Base-by-base conservation (phyloP, 2,888 invertebrate species). In the Nemurella pictetii region DNA sequence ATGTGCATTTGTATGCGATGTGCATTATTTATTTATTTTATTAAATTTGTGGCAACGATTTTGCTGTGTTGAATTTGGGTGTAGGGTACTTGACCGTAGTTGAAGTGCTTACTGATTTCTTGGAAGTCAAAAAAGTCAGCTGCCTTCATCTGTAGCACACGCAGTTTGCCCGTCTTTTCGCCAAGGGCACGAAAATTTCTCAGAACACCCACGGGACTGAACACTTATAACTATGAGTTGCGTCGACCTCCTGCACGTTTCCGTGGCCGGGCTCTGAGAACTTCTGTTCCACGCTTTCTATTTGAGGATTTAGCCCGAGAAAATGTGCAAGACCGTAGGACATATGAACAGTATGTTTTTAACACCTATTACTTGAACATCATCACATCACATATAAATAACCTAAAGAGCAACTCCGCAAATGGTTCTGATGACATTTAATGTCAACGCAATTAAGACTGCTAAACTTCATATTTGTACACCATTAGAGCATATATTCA, bases 201-300 rank as follows among this genome's bases (percentile, higher is more conserved):
- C n/a, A 73, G 4, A 25, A 73, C 73, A 4, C 5, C 3, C 3
- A 73, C 73, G 15, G 77, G 77, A 26, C 77, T 77, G 29, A 77
- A 77, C 25, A 77, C 27, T 77, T 77, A 7, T 26, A 5, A 15
- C 28, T 77, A 27, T 77, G 29, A 15, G 26, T 28, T 2, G 77
- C 77, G 29, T 77, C 77, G 5, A 77, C 77, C 29, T 77, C 77
- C 77, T 77, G 77, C 26, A 77, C 77, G 26, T 77, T 77, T 5
- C 77, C 77, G 26, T 77, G 77, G 26, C 77, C 77, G 4, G 77
- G 77, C 77, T 77, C 77, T 2, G 77, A 77, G 77, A 26, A 77
- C 29, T 77, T 77, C 29, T 77, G 77, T 77, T 77, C 28, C 26
- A 77, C 26, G 77, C 77, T 77, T 28, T 77, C 77, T 26, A 77